Percentiles rank a stretch among this genome's conserved stretches.
phyloP scores from a whole-genome alignment of 2,888 invertebrate genomes.

The Athalia cordata region DNA sequence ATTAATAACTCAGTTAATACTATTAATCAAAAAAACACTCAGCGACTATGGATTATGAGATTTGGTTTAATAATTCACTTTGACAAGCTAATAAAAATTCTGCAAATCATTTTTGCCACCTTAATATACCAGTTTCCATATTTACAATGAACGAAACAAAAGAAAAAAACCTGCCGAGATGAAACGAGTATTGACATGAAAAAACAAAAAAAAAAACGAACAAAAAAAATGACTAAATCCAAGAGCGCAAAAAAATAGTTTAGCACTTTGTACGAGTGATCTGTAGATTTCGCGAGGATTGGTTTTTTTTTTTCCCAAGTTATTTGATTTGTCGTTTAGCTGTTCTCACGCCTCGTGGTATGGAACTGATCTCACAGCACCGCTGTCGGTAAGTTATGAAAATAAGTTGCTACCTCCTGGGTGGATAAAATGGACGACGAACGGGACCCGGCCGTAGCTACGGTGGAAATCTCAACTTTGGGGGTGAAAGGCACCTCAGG shows the following conservation, averaged over 20 bases:
- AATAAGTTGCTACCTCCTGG: slow-evolving; percentile 61
- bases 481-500: slow-evolving; percentile 29
- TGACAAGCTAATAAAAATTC: neutral
- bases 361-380: neutral
- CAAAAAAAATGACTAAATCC: no score
- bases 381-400: slow-evolving; percentile 61
- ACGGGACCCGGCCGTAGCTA: slow-evolving; percentile 23
- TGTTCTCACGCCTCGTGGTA: slow-evolving; percentile 38
- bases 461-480: slow-evolving; percentile 36
- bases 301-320: no score
- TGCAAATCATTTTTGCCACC: neutral
- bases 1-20: no score
- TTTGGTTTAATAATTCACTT: neutral
- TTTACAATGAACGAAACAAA: neutral
- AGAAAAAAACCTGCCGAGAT: neutral
- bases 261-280: no score
- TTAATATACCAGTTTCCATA: neutral
- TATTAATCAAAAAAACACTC: no score
- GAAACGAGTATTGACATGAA: neutral
- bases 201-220: no score
- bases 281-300: neutral
- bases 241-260: neutral
- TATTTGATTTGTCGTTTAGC: neutral
- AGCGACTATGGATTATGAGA: no score
- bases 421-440: slow-evolving; percentile 54